These are phyloP conservation scores for Natator depressus DNA, from an alignment of 2,113 vertebrate genomes.

Conservation along the genomic window DNA sequence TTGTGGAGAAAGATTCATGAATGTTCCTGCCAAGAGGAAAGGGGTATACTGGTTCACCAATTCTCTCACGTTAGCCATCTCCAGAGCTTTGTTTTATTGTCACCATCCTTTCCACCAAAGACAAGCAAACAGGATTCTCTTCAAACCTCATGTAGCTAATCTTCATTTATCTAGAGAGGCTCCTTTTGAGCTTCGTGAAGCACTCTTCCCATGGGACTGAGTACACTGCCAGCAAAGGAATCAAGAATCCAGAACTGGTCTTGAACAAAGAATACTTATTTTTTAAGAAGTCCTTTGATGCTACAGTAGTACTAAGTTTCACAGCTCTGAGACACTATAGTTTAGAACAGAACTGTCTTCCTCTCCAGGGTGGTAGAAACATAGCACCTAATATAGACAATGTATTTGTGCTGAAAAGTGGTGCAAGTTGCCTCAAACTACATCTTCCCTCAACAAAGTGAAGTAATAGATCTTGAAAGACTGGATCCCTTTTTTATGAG, in stretches of 20 bases:
- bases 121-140: background rate
- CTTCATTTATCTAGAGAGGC: background rate
- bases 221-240: background rate
- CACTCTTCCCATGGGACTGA: background rate
- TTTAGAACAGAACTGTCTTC: background rate
- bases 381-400: background rate
- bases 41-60: background rate
- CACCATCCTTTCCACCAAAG: background rate
- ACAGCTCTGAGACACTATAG: background rate
- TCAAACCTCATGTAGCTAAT: background rate
- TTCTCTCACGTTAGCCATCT: fast-evolving
- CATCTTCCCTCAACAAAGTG: background rate
- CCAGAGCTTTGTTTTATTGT: background rate
- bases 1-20: background rate
- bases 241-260: background rate
- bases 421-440: background rate
- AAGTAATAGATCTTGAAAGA: background rate
- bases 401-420: background rate
- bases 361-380: background rate
- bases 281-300: background rate
- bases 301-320: background rate
- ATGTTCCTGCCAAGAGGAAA: background rate
- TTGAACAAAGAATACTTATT: background rate
- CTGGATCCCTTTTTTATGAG: background rate
- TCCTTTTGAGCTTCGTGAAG: background rate